phyloP scores from a whole-genome alignment of 2,888 invertebrate species.

The Lutraria lutraria region DNA sequence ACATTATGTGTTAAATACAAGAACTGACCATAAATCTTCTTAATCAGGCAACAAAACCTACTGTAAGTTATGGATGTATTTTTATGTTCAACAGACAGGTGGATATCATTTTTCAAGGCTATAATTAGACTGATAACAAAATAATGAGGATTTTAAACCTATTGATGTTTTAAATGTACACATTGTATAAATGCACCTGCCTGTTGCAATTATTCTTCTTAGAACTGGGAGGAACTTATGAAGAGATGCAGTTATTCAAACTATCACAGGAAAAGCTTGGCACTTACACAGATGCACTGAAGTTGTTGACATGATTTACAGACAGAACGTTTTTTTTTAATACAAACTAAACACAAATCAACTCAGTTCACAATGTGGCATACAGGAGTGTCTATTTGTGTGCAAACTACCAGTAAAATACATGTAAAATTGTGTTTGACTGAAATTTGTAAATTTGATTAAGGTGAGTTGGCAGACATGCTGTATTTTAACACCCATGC shows the following conservation, averaged over 20 bases:
- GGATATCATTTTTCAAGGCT: conserved; percentile 3
- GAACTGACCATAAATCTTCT: conserved; percentile 8
- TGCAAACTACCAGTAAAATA: neutral
- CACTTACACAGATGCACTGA: neutral
- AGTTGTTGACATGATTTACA: neutral
- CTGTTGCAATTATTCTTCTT: neutral
- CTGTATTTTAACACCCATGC: neutral
- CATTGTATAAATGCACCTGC: neutral
- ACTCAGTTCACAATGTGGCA: neutral
- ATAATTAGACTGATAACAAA: neutral
- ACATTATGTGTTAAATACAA: too few species aligned
- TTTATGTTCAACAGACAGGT: neutral
- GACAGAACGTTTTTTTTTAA: neutral
- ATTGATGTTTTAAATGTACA: conserved; percentile 15
- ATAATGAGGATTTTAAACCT: neutral
- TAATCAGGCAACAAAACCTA: conserved; percentile 12
- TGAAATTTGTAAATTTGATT: neutral
- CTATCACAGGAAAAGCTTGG: neutral
- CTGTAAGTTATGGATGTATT: neutral
- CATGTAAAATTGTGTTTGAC: neutral
- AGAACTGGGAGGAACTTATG: neutral
- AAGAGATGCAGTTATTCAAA: neutral
- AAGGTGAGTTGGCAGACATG: neutral
- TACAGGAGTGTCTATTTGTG: neutral
- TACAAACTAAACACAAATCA: neutral